Percentiles rank a stretch among this genome's conserved stretches.
phyloP scores from a whole-genome alignment of 1,140 invertebrate genomes.

The Eueides isabella region DNA sequence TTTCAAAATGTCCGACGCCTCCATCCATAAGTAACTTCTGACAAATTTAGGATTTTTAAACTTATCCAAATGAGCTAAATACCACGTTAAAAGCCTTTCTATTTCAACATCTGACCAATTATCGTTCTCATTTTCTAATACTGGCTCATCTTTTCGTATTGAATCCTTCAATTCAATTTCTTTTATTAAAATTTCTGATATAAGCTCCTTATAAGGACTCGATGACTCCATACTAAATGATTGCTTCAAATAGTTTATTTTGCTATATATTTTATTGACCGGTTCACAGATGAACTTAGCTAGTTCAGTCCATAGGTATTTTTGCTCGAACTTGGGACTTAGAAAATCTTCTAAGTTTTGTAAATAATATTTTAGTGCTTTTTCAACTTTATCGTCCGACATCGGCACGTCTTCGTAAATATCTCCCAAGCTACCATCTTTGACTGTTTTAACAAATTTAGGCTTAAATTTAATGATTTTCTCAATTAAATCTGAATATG shows the following conservation, averaged over 20 bases:
- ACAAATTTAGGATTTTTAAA: constrained; percentile 74
- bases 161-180: constrained; percentile 54
- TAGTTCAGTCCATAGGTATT: constrained; percentile 68
- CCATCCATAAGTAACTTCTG: constrained; percentile 67
- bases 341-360: constrained; percentile 68
- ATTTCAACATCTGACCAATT: constrained; percentile 65
- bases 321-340: constrained; percentile 66
- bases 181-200: constrained; percentile 64
- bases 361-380: constrained; percentile 65
- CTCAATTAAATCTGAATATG: constrained; percentile 53
- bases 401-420: constrained; percentile 59
- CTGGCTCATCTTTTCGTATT: constrained; percentile 40
- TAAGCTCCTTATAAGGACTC: constrained; percentile 49
- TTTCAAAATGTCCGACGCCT: constrained; percentile 61
- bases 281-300: constrained; percentile 58
- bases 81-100: constrained; percentile 66
- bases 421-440: constrained; percentile 40
- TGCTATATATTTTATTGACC: constrained; percentile 59
- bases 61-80: constrained; percentile 72
- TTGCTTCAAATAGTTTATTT: constrained; percentile 70
- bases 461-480: constrained; percentile 61
- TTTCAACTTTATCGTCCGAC: constrained; percentile 54
- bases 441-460: constrained; percentile 49
- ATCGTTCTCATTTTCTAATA: constrained; percentile 45
- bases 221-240: constrained; percentile 48